Conservation (phyloP, 30 jellyfish, hydroid and myxozoan genomes). For the Aurelia aurita region DNA sequence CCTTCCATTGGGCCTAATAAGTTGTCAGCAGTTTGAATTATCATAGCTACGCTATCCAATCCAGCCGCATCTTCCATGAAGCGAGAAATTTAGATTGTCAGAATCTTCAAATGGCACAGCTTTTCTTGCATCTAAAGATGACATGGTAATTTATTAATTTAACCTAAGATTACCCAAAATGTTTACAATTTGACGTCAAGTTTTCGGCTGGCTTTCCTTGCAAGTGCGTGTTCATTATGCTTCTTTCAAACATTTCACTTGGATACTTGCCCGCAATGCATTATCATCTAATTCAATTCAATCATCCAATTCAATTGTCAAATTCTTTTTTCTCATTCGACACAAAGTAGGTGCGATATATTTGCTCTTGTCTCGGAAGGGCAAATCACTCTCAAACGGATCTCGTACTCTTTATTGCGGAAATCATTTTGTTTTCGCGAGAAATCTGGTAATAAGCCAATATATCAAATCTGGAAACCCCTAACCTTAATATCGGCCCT, state of each 20-base stretch:
- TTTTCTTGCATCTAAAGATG: constrained; percentile 23
- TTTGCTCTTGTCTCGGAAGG: no score
- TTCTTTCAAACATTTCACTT: constrained; percentile 46
- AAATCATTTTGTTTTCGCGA: no score
- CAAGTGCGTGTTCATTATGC: background rate
- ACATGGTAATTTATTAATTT: constrained; percentile 31
- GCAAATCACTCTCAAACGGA: no score
- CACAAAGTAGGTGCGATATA: no score
- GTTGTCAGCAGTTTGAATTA: constrained; percentile 30
- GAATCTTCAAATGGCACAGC: background rate
- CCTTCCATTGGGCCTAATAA: constrained; percentile 70
- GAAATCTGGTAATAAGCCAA: no score
- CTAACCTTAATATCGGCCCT: no score
- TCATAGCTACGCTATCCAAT: constrained; percentile 66
- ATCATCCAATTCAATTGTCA: no score
- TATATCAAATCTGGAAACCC: no score
- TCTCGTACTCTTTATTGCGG: no score
- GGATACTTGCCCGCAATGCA: constrained; percentile 62
- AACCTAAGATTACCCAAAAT: constrained; percentile 40
- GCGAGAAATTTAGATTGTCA: background rate
- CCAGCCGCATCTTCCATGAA: constrained; percentile 12
- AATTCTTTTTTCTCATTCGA: no score
- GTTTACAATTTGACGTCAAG: constrained; percentile 50
- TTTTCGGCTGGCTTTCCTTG: background rate
- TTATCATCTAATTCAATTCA: background rate